phyloP scores from a whole-genome alignment of 2,888 invertebrate genomes.

The Diarsia dahlii region DNA sequence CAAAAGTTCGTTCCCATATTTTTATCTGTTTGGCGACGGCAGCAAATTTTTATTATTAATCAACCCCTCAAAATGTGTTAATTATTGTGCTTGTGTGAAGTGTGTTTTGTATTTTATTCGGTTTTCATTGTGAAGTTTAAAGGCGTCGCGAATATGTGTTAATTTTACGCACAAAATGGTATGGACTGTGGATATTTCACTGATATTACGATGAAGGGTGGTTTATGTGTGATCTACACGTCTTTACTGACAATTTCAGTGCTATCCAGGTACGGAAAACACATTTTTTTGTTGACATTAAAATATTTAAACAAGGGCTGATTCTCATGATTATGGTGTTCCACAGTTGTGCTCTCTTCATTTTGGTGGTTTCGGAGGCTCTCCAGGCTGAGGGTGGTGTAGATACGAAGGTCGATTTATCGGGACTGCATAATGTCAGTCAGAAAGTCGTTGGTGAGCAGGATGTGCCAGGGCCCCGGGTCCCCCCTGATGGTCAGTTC shows the following conservation, averaged over 20 bases:
- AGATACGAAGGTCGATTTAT: slow-evolving; percentile 80
- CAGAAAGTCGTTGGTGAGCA: slow-evolving; percentile 74
- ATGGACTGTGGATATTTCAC: slow-evolving; percentile 87
- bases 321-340: slow-evolving; percentile 55
- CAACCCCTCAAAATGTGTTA: slow-evolving; percentile 72
- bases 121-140: slow-evolving; percentile 67
- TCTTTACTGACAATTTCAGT: slow-evolving; percentile 91
- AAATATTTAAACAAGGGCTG: not conserved
- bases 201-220: slow-evolving; percentile 92
- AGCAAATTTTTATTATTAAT: slow-evolving; percentile 68
- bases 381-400: slow-evolving; percentile 81
- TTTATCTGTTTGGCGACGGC: slow-evolving; percentile 67
- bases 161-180: slow-evolving; percentile 88
- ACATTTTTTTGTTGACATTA: slow-evolving; percentile 7
- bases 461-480: slow-evolving; percentile 60
- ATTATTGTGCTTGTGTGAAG: slow-evolving; percentile 70
- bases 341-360: slow-evolving; percentile 91
- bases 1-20: slow-evolving; percentile 72
- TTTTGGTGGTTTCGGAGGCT: slow-evolving; percentile 91
- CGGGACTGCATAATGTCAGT: slow-evolving; percentile 86
- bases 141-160: slow-evolving; percentile 82
- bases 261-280: slow-evolving; percentile 88
- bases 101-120: slow-evolving; percentile 67
- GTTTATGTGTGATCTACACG: slow-evolving; percentile 91
- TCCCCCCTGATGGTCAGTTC: slow-evolving; percentile 51